Conservation (phyloP, 2,797 vertebrate genomes). For the Peromyscus nudipes region DNA sequence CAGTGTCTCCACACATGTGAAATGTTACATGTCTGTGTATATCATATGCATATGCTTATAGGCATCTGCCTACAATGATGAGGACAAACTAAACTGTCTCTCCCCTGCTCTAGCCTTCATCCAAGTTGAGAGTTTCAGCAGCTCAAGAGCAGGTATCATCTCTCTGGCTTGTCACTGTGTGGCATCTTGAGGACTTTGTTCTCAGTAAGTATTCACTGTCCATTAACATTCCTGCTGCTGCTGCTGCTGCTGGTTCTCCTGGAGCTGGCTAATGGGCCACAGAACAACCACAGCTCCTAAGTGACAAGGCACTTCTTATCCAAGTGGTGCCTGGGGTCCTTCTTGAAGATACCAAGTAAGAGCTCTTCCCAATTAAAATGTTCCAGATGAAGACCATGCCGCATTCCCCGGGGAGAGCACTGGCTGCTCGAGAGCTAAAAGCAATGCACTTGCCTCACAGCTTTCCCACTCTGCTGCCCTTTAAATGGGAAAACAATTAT, state of each 20-base stretch:
- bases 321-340: slow-evolving; percentile 55
- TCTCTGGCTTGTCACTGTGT: not conserved
- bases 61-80: not conserved
- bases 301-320: not conserved
- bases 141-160: not conserved
- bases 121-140: slow-evolving; percentile 10
- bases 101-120: not conserved
- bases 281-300: not conserved
- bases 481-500: slow-evolving; percentile 70
- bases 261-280: slow-evolving; percentile 48
- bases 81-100: not conserved
- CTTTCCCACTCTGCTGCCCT: slow-evolving; percentile 63
- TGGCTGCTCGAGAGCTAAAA: slow-evolving; percentile 25
- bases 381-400: slow-evolving; percentile 52
- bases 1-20: not conserved
- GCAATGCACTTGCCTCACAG: slow-evolving; percentile 43
- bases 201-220: not conserved
- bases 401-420: not conserved
- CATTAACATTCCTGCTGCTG: not conserved
- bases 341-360: slow-evolving; percentile 45
- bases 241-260: not conserved
- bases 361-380: slow-evolving; percentile 73
- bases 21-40: not conserved
- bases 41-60: not conserved
- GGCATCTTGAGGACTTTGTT: slow-evolving; percentile 31